Base-by-base conservation (phyloP, 1,140 invertebrate genomes). In the Zaprionus tsacasi region DNA sequence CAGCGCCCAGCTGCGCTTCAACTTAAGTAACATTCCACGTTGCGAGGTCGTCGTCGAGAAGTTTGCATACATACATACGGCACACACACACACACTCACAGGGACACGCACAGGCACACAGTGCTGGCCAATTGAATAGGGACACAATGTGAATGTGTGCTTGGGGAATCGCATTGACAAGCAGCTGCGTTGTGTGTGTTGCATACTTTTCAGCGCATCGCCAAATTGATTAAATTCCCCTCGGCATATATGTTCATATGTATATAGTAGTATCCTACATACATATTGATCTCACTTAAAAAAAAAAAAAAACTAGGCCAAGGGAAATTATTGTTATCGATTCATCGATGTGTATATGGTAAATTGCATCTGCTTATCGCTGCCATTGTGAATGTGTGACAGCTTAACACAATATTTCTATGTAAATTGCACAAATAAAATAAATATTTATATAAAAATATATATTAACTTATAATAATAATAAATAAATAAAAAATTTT, bases 1-100 rank as follows among this genome's bases (percentile, higher is more conserved):
- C 58, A 66, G 78, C 76, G 75, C 83, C 70, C 79, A 81, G 76
- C 70, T 77, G 82, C 68, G 82, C 81, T 85, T 77, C 78, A 81
- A 86, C 82, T 85, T 85, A 85, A 85, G 82, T 85, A 85, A 85
- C 78, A 85, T 86, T 86, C 82, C 79, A 86, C 76, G 82, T 86
- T 86, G 85, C 76, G 76, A 80, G 61, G 75, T 81, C 82, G 67
- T 27, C 38, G 25, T 36, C 21, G 27, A 40, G 21, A 70, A 65
- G 17, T 75, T 75, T 70, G 66, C 76, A 78, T 75, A 66, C 70
- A 65, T 11, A 55, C 36, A 69, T 10, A 66, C 56, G 40, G 56
- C 5, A 60, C 61, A 48, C 30, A 60, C 3, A 25, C 7, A 54
- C 11, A 56, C 17, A 56, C n/a, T n/a, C n/a, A n/a, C n/a, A n/a